Base-by-base conservation (phyloP, 2,797 vertebrate genomes). In the Leuciscus waleckii region DNA sequence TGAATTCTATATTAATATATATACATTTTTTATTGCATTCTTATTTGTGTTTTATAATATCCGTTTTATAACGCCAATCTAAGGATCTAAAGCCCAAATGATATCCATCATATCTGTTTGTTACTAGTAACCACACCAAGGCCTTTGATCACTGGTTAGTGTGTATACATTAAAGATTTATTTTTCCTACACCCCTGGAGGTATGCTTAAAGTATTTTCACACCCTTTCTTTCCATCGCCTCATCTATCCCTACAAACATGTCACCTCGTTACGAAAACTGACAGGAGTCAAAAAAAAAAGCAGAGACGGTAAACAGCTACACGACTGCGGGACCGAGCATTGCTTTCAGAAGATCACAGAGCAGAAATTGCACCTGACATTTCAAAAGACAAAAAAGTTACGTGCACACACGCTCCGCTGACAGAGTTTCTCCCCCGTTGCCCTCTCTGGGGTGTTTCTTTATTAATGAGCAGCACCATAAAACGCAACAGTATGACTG, bases 391-490 rank as follows among this genome's bases (percentile, higher is more conserved):
- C 90, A 93, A 95, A 88, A 86, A 88, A 88, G 88, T 79, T 89
- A 58, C 61, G 37, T 79, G 9, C 77, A 46, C 85, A 61, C 84
- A 83, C 88, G 73, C 87, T 84, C 69, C 92, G 95, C 96, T 93
- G 92, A 94, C 93, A 91, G 95, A 92, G 95, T 95, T 96, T 95
- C 92, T 94, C 91, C 92, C 91, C 95, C 94, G 90, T 92, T 70
- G 92, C 92, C 94, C 95, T 97, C 97, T 94, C 92, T 92, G 93
- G 95, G 96, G 96, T 93, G 94, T 95, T 98, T 95, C 96, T 96
- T 98, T 97, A 99, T 99, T 99, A 99, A 99, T 98, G 97, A 98
- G 96, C 96, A 96, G 93, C 96, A 97, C 96, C 96, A 98, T 99
- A 96, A 99, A 99, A 98, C 96, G 96, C 96, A 96, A 96, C 95